Evolutionary conservation across 2,888 invertebrate genomes (phyloP).

Genomic region (Meteorus cinctellus): DNA sequence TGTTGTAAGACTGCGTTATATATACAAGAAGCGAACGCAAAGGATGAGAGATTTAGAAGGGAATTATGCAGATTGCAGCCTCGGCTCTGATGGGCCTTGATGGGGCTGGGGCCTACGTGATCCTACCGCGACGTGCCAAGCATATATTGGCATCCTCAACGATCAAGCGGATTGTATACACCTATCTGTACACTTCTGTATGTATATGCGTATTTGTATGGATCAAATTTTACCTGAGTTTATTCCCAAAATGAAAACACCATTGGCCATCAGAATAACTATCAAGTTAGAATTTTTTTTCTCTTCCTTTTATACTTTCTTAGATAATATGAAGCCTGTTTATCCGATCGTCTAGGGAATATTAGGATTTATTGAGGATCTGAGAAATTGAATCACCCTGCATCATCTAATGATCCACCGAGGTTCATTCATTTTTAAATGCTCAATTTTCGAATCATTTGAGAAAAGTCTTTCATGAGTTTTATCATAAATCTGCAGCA

Average conservation of each 20-base stretch:
- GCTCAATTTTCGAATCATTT: no score
- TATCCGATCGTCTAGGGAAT: no score
- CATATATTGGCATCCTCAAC: conserved; percentile 54
- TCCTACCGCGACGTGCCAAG: conserved; percentile 60
- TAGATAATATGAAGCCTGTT: no score
- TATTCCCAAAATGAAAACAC: conserved; percentile 14
- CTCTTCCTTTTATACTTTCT: no score
- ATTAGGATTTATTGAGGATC: no score
- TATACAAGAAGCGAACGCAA: conserved; percentile 50
- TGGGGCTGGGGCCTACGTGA: conserved; percentile 61
- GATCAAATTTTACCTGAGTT: not conserved
- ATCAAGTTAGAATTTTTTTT: not conserved
- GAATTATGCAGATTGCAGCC: conserved; percentile 73
- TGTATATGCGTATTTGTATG: not conserved
- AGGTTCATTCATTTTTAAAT: no score
- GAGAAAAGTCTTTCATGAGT: no score
- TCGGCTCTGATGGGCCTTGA: conserved; percentile 68
- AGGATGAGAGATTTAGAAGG: conserved; percentile 65
- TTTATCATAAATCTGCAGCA: no score
- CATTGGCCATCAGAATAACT: not conserved
- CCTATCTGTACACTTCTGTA: not conserved
- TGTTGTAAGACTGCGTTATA: not conserved
- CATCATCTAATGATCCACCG: no score
- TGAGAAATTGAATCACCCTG: no score
- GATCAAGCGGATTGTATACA: conserved; percentile 18